Evolutionary conservation across 1,140 invertebrate genomes (phyloP).

Genomic region (Tetragnatha versicolor): DNA sequence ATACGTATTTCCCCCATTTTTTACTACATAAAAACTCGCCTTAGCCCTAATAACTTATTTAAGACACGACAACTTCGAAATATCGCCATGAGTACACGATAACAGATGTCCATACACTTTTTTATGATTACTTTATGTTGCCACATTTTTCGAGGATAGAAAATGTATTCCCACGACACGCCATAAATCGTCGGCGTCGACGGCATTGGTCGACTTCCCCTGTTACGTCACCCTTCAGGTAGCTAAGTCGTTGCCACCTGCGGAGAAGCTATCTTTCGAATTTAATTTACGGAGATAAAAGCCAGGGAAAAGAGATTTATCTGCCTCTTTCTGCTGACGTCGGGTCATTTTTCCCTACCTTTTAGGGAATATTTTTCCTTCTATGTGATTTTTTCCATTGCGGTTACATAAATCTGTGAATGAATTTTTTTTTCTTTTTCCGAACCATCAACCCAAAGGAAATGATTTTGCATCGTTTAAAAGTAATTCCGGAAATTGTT

Average conservation of each 20-base stretch:
- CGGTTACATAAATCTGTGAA: background rate
- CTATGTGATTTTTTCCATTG: background rate
- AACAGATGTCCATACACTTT: background rate
- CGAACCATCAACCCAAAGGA: too few relatives aligned
- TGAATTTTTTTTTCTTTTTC: background rate
- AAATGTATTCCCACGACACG: background rate
- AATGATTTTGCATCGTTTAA: too few relatives aligned
- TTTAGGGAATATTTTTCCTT: conserved; percentile 9
- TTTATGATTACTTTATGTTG: conserved; percentile 23
- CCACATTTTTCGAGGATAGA: background rate
- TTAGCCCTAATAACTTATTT: conserved; percentile 14
- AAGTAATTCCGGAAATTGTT: too few relatives aligned
- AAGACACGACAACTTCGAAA: background rate
- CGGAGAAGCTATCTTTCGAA: background rate
- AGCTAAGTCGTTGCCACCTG: background rate
- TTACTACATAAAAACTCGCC: conserved; percentile 10
- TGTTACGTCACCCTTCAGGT: background rate
- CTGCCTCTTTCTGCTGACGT: conserved; percentile 20
- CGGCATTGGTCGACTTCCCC: background rate
- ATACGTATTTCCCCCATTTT: background rate
- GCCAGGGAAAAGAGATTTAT: background rate
- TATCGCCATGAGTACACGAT: background rate
- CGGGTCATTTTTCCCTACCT: conserved; percentile 3
- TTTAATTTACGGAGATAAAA: conserved; percentile 16
- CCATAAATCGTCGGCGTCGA: conserved; percentile 3